Evolutionary conservation across 2,113 vertebrate species (phyloP).

Genomic region (Hippoglossus stenolepis): DNA sequence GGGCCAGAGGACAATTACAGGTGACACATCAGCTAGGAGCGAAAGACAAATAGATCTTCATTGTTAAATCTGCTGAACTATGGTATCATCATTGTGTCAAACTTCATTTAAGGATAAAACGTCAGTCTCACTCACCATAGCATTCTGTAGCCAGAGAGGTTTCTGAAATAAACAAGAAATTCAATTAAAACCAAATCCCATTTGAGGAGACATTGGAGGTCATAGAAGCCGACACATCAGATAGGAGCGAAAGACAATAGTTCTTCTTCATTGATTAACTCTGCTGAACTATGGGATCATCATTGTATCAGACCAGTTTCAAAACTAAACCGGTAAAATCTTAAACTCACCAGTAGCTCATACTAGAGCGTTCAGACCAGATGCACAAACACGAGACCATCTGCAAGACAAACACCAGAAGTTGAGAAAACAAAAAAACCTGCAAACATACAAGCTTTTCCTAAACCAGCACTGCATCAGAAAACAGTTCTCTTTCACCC

Average conservation of each 20-base stretch:
- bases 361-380: accelerated
- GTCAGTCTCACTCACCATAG: background rate
- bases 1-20: accelerated
- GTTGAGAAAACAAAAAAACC: background rate
- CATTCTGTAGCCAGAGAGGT: background rate
- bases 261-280: slow-evolving; percentile 75
- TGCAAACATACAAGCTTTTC: accelerated
- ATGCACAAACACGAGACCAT: accelerated
- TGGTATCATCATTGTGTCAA: slow-evolving; percentile 81
- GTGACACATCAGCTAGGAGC: slow-evolving; percentile 60
- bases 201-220: background rate
- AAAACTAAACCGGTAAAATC: accelerated
- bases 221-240: slow-evolving; percentile 63
- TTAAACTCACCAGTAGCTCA: background rate
- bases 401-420: slow-evolving; percentile 28
- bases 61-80: slow-evolving; percentile 84
- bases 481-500: slow-evolving; percentile 79
- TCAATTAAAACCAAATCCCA: background rate
- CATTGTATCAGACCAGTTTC: slow-evolving; percentile 60
- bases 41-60: slow-evolving; percentile 79
- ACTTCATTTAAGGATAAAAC: background rate
- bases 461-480: slow-evolving; percentile 84
- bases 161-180: background rate
- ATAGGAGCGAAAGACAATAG: slow-evolving; percentile 82
- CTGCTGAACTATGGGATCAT: slow-evolving; percentile 88